These are phyloP conservation scores for Shargacucullia verbasci DNA, from an alignment of 2,888 invertebrate genomes.

Conservation along the genomic window DNA sequence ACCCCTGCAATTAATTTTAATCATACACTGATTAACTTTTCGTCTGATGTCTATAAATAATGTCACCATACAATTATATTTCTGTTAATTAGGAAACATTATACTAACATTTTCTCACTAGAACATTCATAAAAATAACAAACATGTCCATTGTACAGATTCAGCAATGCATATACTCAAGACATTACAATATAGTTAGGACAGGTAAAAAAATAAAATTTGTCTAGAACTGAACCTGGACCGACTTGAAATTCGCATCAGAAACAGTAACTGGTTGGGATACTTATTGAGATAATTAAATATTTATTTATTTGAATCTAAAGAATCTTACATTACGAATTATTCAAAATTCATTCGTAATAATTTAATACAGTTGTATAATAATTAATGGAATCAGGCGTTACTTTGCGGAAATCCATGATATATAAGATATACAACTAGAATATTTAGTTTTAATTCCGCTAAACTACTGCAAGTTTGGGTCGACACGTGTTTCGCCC, in stretches of 20 bases:
- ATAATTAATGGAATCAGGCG: too few relatives aligned
- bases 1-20: too few relatives aligned
- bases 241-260: not conserved
- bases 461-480: too few relatives aligned
- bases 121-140: not conserved
- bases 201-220: not conserved
- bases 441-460: too few relatives aligned
- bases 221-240: too few relatives aligned
- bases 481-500: too few relatives aligned
- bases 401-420: too few relatives aligned
- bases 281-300: not conserved
- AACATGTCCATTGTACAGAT: slow-evolving; percentile 9
- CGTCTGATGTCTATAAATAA: not conserved
- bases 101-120: slow-evolving; percentile 4
- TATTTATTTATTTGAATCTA: not conserved
- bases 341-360: slow-evolving; percentile 14
- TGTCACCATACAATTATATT: slow-evolving; percentile 10
- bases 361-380: slow-evolving; percentile 26
- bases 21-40: not conserved
- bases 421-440: too few relatives aligned
- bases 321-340: slow-evolving; percentile 1
- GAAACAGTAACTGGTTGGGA: not conserved
- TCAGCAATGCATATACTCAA: slow-evolving; percentile 24
- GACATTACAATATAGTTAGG: not conserved
- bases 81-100: slow-evolving; percentile 7